These are phyloP conservation scores for Salminus brasiliensis DNA, from an alignment of 2,113 vertebrate species.

Conservation along the genomic window DNA sequence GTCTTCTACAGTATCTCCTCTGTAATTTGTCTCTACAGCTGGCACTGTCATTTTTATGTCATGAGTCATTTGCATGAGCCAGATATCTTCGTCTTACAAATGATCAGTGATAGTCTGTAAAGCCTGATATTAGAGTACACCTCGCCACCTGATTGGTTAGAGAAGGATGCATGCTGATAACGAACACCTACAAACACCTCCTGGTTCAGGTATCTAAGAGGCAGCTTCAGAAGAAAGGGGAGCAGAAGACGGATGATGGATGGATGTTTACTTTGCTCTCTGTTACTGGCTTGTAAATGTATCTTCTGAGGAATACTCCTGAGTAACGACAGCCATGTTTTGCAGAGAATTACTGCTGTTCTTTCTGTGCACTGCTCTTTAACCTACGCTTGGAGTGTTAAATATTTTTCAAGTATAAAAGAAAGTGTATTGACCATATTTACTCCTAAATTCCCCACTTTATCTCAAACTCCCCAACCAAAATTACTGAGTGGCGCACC, in stretches of 20 bases:
- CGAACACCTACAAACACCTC: no score
- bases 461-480: no score
- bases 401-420: no score
- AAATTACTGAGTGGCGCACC: no score
- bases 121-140: background rate
- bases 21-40: no score
- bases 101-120: background rate
- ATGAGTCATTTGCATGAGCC: background rate
- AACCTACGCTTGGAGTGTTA: background rate
- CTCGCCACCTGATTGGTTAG: background rate
- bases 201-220: no score
- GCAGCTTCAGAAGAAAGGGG: no score
- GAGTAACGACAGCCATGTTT: background rate
- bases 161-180: background rate
- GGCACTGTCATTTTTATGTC: background rate
- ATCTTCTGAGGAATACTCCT: background rate
- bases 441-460: no score
- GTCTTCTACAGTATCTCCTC: no score
- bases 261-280: background rate
- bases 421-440: no score
- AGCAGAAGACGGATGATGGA: background rate
- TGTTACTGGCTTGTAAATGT: background rate
- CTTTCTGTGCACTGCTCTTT: background rate
- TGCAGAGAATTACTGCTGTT: background rate
- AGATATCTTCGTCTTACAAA: background rate